These are phyloP conservation scores for Melanotaenia nigrans DNA, from an alignment of 2,797 vertebrate species.

Conservation along the genomic window DNA sequence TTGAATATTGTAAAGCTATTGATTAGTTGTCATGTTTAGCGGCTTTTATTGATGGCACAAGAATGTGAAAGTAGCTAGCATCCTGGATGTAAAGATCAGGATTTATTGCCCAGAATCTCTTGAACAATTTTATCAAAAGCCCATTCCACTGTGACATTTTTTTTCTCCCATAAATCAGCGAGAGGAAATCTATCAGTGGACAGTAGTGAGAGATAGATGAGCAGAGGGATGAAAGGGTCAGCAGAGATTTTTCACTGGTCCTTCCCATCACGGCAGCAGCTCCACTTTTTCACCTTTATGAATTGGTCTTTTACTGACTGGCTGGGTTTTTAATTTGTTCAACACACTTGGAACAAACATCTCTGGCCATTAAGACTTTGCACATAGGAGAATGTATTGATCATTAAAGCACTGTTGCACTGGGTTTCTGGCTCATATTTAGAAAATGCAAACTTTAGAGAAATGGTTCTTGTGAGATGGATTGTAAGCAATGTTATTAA, in stretches of 20 bases:
- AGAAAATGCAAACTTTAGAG: constrained; percentile 79
- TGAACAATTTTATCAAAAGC: constrained; percentile 99
- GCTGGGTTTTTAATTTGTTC: constrained; percentile 88
- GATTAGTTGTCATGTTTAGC: constrained; percentile 94
- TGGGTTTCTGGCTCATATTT: constrained; percentile 68
- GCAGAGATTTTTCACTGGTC: constrained; percentile 92
- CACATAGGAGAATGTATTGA: constrained; percentile 84
- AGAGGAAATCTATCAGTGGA: constrained; percentile 96
- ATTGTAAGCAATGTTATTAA: constrained; percentile 66
- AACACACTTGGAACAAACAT: constrained; percentile 76
- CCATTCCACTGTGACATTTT: constrained; percentile 98
- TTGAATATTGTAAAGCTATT: constrained; percentile 90
- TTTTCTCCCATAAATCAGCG: constrained; percentile 98
- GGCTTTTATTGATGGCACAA: constrained; percentile 94
- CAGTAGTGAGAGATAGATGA: constrained; percentile 99
- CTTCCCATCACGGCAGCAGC: constrained; percentile 89
- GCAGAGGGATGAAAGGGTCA: constrained; percentile 95
- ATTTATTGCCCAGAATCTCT: constrained; percentile 99
- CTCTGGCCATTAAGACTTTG: constrained; percentile 79
- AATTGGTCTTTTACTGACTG: constrained; percentile 94
- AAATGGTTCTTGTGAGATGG: constrained; percentile 65
- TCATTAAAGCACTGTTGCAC: constrained; percentile 79
- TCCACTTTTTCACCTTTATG: constrained; percentile 91
- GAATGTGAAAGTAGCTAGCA: constrained; percentile 97
- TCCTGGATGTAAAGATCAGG: constrained; percentile 97